Evolutionary conservation across 2,888 invertebrate genomes (phyloP).

Genomic region (Heterodera filipjevi): DNA sequence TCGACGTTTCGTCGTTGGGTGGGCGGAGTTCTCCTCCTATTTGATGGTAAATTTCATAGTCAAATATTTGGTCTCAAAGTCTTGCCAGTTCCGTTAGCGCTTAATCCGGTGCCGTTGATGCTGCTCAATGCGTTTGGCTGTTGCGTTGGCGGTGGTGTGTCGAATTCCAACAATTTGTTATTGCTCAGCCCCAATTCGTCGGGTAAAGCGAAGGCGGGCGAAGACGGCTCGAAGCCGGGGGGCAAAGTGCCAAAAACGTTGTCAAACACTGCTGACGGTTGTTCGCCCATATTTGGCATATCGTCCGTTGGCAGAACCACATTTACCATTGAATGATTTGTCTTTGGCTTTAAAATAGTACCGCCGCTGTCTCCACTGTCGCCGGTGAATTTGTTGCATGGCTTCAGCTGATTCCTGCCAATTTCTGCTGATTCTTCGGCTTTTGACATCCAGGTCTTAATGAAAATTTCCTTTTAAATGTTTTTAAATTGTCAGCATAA

Average conservation of each 20-base stretch:
- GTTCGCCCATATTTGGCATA: not conserved
- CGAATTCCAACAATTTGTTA: not conserved
- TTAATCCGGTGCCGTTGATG: not conserved
- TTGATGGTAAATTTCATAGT: not conserved
- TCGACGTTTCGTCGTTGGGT: not conserved
- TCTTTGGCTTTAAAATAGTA: not conserved
- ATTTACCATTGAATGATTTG: not conserved
- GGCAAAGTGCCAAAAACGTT: not conserved
- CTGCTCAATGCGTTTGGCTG: not conserved
- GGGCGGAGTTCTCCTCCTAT: not conserved
- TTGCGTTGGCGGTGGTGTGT: not conserved
- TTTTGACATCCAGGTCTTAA: not conserved
- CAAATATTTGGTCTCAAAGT: not conserved
- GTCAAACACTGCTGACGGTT: not conserved
- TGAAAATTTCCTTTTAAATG: not conserved
- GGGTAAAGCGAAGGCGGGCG: not conserved
- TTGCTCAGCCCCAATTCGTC: not conserved
- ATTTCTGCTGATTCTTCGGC: not conserved
- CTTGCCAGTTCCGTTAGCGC: not conserved
- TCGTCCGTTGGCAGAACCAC: not conserved
- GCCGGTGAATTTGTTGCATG: not conserved
- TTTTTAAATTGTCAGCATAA: too few species aligned
- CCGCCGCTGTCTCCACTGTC: not conserved
- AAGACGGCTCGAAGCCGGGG: not conserved
- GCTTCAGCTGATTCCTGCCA: not conserved